Percentiles rank a stretch among this genome's conserved stretches.
phyloP scores from a whole-genome alignment of 1,140 invertebrate species.

The Drosophila bocki region DNA sequence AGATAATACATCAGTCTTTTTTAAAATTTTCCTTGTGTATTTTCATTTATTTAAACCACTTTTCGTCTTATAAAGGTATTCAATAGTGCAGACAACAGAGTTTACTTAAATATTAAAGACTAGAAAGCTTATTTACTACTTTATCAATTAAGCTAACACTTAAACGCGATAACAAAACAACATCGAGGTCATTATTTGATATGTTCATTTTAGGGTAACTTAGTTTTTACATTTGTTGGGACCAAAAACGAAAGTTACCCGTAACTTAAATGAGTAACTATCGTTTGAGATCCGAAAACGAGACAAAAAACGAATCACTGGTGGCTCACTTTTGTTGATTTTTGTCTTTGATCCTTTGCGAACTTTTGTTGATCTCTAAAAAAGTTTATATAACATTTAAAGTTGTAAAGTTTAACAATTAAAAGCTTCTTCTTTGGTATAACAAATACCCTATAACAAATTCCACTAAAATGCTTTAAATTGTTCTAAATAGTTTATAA shows the following conservation, averaged over 20 bases:
- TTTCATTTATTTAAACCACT: background rate
- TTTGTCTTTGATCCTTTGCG: no score
- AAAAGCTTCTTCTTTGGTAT: background rate
- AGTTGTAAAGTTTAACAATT: background rate
- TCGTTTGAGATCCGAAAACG: no score
- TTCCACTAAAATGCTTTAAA: background rate
- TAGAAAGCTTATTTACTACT: background rate
- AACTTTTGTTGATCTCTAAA: no score
- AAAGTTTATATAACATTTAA: no score
- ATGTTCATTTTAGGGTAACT: background rate
- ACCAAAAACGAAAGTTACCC: no score
- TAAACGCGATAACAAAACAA: background rate
- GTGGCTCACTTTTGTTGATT: no score
- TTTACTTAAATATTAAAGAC: conserved; percentile 12
- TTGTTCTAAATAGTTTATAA: background rate
- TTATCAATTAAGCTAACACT: conserved; percentile 5
- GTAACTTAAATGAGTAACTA: no score
- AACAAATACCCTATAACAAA: background rate
- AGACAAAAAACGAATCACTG: no score
- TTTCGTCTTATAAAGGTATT: background rate
- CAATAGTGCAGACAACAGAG: conserved; percentile 2
- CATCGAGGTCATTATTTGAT: conserved; percentile 1
- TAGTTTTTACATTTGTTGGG: background rate
- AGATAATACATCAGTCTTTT: background rate
- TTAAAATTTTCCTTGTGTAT: background rate